phyloP scores from a whole-genome alignment of 2,797 vertebrate genomes.

The Neosalanx taihuensis region DNA sequence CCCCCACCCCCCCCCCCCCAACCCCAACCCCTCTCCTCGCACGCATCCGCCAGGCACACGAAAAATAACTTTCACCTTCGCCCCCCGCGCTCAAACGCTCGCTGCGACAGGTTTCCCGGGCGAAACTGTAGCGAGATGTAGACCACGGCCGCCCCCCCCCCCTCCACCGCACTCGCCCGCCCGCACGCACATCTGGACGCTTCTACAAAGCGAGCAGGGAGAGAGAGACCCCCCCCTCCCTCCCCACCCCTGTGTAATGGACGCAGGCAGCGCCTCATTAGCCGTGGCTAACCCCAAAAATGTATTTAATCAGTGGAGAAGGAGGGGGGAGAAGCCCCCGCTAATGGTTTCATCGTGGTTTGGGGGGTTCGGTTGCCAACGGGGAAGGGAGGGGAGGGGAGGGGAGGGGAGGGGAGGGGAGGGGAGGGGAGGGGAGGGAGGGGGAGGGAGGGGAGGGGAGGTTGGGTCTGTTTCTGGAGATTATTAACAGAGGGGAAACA shows the following conservation, averaged over 20 bases:
- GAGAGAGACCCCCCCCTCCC: background rate
- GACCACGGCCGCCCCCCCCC: background rate
- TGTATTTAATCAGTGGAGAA: slow-evolving; percentile 30
- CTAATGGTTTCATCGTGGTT: slow-evolving; percentile 39
- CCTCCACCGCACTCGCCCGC: background rate
- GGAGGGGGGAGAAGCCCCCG: background rate
- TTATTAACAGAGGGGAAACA: too few relatives aligned
- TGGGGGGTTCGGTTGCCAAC: slow-evolving; percentile 14
- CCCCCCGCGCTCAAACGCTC: too few relatives aligned
- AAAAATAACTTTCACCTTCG: too few relatives aligned
- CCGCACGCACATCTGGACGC: slow-evolving; percentile 1
- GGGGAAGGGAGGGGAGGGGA: background rate
- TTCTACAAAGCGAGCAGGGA: background rate
- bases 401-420: background rate
- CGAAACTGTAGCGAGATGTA: background rate
- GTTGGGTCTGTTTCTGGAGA: too few relatives aligned
- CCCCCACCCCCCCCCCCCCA: background rate
- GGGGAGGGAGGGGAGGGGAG: slow-evolving; percentile 1
- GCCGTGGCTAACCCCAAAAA: slow-evolving; percentile 22
- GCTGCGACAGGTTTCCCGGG: background rate
- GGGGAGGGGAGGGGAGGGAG: too few relatives aligned
- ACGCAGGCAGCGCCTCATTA: slow-evolving; percentile 20
- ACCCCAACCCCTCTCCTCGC: too few relatives aligned
- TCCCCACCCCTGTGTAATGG: slow-evolving; percentile 7
- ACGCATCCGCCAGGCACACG: background rate